Conservation (phyloP, 2,888 invertebrate genomes). For the Cheilosia soror region DNA sequence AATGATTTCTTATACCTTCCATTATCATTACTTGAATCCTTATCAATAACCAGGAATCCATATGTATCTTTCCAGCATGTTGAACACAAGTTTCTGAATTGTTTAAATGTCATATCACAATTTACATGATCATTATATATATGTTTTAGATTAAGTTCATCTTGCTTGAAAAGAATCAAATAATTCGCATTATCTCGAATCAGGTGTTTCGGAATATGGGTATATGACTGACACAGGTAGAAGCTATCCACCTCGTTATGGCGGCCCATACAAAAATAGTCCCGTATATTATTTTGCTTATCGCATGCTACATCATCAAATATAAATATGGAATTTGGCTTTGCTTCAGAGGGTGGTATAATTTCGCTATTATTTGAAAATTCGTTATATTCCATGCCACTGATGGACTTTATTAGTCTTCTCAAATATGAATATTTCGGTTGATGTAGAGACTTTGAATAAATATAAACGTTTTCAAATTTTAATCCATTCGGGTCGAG, state of each 20-base stretch:
- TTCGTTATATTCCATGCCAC: slow-evolving; percentile 39
- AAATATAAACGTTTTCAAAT: too few relatives aligned
- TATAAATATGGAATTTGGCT: slow-evolving; percentile 76
- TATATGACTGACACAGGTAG: slow-evolving; percentile 79
- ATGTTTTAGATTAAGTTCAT: slow-evolving; percentile 79
- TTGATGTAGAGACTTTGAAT: too few relatives aligned
- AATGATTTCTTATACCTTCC: slow-evolving; percentile 78
- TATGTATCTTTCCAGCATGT: slow-evolving; percentile 78
- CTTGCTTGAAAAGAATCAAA: slow-evolving; percentile 80
- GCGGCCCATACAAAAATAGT: slow-evolving; percentile 65
- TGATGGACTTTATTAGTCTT: slow-evolving; percentile 48
- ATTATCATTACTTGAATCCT: slow-evolving; percentile 76
- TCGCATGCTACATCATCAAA: slow-evolving; percentile 81
- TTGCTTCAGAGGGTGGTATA: slow-evolving; percentile 61
- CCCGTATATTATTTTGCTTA: slow-evolving; percentile 77
- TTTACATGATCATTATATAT: slow-evolving; percentile 21
- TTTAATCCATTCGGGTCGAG: too few relatives aligned
- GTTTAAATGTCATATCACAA: slow-evolving; percentile 17
- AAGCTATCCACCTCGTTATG: slow-evolving; percentile 79
- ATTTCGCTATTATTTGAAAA: slow-evolving; percentile 46
- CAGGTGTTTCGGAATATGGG: slow-evolving; percentile 80
- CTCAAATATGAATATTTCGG: not conserved
- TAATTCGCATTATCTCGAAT: slow-evolving; percentile 79
- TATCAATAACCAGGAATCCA: slow-evolving; percentile 78
- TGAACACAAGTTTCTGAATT: slow-evolving; percentile 78